A percentile compares a stretch with the other conserved stretches of the same genome.
These are phyloP conservation scores for Aix galericulata DNA, from an alignment of 2,113 vertebrate genomes.

Conservation along the genomic window DNA sequence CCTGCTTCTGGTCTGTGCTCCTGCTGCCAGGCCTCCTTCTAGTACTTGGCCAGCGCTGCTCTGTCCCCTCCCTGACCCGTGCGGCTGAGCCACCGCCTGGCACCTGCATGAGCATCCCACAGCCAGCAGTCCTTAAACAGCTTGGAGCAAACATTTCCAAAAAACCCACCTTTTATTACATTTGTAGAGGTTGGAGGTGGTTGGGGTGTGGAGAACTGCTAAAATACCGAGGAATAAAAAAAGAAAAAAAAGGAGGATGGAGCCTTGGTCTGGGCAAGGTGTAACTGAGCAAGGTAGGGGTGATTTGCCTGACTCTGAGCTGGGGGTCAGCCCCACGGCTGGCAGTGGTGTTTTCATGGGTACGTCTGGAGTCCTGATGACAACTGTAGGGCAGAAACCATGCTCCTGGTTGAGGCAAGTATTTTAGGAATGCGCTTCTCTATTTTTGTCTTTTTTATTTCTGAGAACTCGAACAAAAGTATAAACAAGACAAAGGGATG, in stretches of 20 bases:
- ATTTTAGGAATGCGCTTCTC: conserved; percentile 16
- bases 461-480: conserved; percentile 86
- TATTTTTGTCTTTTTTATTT: background rate
- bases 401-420: background rate
- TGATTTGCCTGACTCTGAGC: background rate
- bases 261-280: too few species aligned
- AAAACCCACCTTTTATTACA: background rate
- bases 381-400: background rate
- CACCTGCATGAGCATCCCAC: too few species aligned
- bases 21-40: background rate
- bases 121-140: background rate
- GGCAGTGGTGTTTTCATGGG: background rate
- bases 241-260: fast-evolving
- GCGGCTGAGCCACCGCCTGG: too few species aligned
- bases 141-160: background rate
- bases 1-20: background rate
- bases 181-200: background rate
- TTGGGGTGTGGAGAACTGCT: fast-evolving
- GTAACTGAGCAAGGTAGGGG: fast-evolving
- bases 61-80: background rate
- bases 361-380: background rate
- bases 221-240: background rate
- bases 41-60: background rate
- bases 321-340: fast-evolving
- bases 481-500: conserved; percentile 85